Evolutionary conservation across 1,140 invertebrate genomes (phyloP).

Genomic region (Linepithema humile): DNA sequence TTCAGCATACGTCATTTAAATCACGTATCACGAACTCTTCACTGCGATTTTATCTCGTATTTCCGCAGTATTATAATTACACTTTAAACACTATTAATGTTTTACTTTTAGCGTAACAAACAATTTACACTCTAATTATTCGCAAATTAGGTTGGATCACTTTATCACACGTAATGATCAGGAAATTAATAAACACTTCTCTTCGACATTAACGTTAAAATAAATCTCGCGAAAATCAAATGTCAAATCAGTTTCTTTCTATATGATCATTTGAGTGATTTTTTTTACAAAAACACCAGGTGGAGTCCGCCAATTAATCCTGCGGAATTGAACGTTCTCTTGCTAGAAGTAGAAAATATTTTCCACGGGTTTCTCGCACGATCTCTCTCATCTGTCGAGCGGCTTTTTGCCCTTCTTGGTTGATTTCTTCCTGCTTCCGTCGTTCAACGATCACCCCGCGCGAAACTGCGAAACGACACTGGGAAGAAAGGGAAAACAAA

Average conservation of each 20-base stretch:
- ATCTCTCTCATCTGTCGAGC: slow-evolving; percentile 15
- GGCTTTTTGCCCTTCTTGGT: slow-evolving; percentile 49
- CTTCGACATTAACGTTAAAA: background rate
- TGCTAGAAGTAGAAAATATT: slow-evolving; percentile 20
- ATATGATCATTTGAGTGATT: background rate
- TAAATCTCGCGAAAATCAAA: background rate
- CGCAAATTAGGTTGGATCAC: background rate
- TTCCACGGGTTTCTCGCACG: background rate
- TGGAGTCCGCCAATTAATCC: background rate
- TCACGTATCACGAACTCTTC: background rate
- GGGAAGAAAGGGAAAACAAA: slow-evolving; percentile 84
- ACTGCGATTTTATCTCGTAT: background rate
- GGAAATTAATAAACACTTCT: background rate
- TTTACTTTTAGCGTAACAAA: background rate
- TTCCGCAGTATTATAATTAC: background rate
- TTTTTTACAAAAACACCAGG: background rate
- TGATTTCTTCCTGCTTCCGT: slow-evolving; percentile 65
- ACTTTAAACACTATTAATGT: background rate
- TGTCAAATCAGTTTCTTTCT: background rate
- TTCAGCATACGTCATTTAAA: background rate
- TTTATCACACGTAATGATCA: background rate
- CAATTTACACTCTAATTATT: slow-evolving; percentile 13
- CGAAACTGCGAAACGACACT: slow-evolving; percentile 82
- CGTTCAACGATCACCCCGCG: slow-evolving; percentile 77
- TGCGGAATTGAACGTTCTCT: background rate